Base-by-base conservation (phyloP, 2,888 invertebrate species). In the Megaustenia siamemsis region DNA sequence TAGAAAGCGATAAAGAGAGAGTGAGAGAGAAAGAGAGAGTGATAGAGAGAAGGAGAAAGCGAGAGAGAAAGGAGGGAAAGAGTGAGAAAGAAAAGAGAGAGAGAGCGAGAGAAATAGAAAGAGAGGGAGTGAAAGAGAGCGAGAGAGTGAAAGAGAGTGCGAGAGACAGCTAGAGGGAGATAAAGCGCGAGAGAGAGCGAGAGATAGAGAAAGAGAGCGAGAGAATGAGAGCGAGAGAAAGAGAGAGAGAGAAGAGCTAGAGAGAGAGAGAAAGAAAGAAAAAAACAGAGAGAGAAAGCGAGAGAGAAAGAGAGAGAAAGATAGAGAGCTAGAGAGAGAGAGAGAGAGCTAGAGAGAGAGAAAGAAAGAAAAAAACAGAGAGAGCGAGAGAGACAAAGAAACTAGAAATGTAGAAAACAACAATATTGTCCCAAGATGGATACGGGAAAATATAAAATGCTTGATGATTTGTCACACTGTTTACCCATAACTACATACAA, bases 231-330 rank as follows among this genome's bases (percentile, higher is more conserved):
- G 43, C 2, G 5, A 45, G 35, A 28, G 69, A 49, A 35, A 6
- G 28, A 6, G 38, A 15, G 32, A 28, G 75, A 38, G 45, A 43
- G 76, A 76, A 76, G 53, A 49, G 28, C 49, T 8, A 76, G 38
- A 49, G 53, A 76, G 76, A 49, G 76, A 76, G 76, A 49, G 76
- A 76, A 53, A 49, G 76, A 76, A 28, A 49, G 76, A 76, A 53
- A 49, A 32, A 76, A 49, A 49, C 28, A 76, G 76, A 49, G 53
- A 49, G 76, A 49, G 76, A 76, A 53, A 49, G 76, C 66, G 40
- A 77, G n/a, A 73, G 21, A 66, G 75, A 63, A 4, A 49, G 68
- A 71, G 2, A 35, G 66, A n/a, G 38, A 3, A 75, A 10, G 5
- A 21, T 24, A 8, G 24, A 28, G 43, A 45, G 15, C 12, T 38